Conservation (phyloP, 2,888 invertebrate species). For the Drosophila nigritarsus region DNA sequence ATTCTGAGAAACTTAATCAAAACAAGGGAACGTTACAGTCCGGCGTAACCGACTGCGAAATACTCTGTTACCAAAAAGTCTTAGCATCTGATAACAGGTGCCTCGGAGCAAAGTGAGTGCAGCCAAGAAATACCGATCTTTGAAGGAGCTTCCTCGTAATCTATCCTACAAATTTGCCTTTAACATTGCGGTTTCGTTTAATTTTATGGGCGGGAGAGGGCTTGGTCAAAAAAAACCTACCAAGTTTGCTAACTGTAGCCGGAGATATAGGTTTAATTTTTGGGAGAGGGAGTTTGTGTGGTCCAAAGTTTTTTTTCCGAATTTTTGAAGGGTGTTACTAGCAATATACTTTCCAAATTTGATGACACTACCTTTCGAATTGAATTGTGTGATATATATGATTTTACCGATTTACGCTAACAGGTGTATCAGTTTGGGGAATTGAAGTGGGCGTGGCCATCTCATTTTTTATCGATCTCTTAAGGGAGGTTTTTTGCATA, state of each 20-base stretch:
- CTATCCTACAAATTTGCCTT: background rate
- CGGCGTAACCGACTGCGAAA: background rate
- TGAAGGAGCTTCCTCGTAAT: background rate
- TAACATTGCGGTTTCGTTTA: background rate
- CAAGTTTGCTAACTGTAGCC: background rate
- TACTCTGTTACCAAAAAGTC: background rate
- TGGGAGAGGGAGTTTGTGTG: no score
- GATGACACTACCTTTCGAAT: background rate
- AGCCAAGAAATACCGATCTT: background rate
- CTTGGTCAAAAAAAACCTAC: no score
- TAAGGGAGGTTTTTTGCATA: no score
- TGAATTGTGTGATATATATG: background rate
- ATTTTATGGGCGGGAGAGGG: background rate
- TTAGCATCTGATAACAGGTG: background rate
- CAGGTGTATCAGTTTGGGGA: background rate
- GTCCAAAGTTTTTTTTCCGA: no score
- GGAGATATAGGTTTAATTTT: background rate
- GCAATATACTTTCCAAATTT: background rate
- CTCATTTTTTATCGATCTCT: no score
- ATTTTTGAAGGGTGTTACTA: no score
- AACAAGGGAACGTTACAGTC: background rate
- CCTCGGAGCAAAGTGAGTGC: background rate
- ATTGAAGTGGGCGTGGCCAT: no score
- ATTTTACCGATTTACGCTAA: background rate
- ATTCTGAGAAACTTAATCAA: background rate